These are phyloP conservation scores for Tinamus guttatus DNA, from an alignment of 2,113 vertebrate genomes.

Conservation along the genomic window DNA sequence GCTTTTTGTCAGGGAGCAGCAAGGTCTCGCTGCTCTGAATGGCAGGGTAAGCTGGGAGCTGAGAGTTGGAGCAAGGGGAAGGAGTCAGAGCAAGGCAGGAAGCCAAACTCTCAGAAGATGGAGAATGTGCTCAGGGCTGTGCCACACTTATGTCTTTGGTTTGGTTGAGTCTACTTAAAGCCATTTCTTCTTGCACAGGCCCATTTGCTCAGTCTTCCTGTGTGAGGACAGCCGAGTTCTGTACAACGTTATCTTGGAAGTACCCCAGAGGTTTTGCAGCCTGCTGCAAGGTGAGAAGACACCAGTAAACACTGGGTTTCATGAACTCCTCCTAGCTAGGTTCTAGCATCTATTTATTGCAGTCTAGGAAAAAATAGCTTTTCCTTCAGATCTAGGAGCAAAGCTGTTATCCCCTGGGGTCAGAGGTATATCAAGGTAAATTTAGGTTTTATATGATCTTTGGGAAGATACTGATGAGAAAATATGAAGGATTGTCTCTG, in stretches of 20 bases:
- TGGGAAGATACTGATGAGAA: neutral
- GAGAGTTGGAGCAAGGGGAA: neutral
- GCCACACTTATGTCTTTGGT: accelerated
- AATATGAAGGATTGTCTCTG: neutral
- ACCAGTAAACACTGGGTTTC: neutral
- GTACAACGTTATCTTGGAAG: neutral
- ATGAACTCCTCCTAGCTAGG: neutral
- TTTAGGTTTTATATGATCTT: neutral
- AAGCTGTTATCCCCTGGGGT: neutral
- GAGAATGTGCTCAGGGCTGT: neutral
- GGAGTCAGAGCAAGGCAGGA: neutral
- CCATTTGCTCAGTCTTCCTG: neutral
- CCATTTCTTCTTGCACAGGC: neutral
- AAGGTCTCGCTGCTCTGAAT: neutral
- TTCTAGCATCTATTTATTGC: neutral
- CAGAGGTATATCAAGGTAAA: neutral
- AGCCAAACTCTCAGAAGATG: neutral
- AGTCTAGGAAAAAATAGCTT: no score
- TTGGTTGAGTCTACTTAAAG: neutral
- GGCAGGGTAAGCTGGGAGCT: neutral
- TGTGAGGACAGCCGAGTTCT: neutral
- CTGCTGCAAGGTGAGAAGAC: neutral
- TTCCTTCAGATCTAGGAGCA: neutral
- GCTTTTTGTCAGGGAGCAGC: neutral
- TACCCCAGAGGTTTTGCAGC: neutral